Conservation (phyloP, 37 sponge, comb jelly and placozoan species). For the Petrosia ficiformis region DNA sequence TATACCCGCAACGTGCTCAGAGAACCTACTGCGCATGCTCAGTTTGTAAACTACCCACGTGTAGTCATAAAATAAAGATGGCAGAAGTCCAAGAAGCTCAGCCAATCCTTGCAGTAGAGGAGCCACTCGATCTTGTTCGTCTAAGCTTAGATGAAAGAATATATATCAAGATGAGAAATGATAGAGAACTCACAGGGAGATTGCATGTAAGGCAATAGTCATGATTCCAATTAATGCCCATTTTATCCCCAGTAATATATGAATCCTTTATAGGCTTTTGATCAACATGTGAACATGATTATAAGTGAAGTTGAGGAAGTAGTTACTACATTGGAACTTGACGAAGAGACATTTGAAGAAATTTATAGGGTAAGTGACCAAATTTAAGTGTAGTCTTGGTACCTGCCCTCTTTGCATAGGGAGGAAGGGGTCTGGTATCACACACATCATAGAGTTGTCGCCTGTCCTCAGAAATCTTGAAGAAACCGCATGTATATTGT, state of each 20-base stretch:
- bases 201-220: slow-evolving; percentile 67
- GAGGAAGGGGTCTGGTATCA: too few relatives aligned
- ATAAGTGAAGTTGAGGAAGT: slow-evolving; percentile 97
- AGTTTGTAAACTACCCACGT: not conserved
- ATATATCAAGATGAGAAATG: slow-evolving; percentile 95
- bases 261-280: slow-evolving; percentile 73
- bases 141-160: slow-evolving; percentile 94
- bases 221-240: not conserved
- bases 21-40: slow-evolving; percentile 60
- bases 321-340: slow-evolving; percentile 93
- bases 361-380: slow-evolving; percentile 72
- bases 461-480: not conserved
- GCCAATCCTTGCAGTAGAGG: slow-evolving; percentile 65
- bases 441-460: too few relatives aligned
- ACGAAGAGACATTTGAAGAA: slow-evolving; percentile 98
- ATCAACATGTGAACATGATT: slow-evolving; percentile 98
- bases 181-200: slow-evolving; percentile 91
- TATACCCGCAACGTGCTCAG: slow-evolving; percentile 7
- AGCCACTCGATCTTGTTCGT: slow-evolving; percentile 92
- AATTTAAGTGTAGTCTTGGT: too few relatives aligned
- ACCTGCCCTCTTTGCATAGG: too few relatives aligned
- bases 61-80: slow-evolving; percentile 12
- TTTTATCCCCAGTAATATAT: not conserved
- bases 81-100: slow-evolving; percentile 29
- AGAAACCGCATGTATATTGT: not conserved